Percentiles rank a stretch among this genome's conserved stretches.
Conservation (phyloP, 2,113 vertebrate species). For the Microcebus jonahi region DNA sequence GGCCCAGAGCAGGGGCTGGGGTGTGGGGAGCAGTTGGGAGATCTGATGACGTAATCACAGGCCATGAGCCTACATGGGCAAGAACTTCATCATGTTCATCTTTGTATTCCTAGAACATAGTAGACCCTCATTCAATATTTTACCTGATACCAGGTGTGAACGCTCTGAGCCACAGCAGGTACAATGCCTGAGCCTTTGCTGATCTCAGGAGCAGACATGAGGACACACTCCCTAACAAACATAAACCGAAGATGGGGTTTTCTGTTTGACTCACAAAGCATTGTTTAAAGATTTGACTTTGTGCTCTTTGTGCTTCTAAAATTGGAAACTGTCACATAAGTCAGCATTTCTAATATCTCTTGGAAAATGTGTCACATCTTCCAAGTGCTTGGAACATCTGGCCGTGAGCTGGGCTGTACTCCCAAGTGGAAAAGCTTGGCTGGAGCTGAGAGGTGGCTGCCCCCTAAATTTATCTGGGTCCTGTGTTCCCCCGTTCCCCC, state of each 20-base stretch:
- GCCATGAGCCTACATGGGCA: neutral
- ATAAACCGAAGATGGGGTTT: neutral
- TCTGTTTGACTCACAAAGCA: neutral
- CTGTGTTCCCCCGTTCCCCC: neutral
- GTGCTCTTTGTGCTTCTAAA: neutral
- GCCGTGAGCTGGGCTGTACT: neutral
- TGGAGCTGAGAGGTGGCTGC: neutral
- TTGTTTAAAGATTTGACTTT: neutral
- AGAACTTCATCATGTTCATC: neutral
- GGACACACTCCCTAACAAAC: neutral
- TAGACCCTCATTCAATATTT: neutral
- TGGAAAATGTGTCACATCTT: neutral
- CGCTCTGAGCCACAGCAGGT: neutral
- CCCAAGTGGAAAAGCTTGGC: neutral
- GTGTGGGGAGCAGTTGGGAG: neutral
- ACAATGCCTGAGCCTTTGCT: neutral
- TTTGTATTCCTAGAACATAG: neutral
- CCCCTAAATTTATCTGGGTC: neutral
- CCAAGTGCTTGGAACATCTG: neutral
- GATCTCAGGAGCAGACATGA: neutral
- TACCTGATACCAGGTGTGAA: neutral
- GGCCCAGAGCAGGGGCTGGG: neutral
- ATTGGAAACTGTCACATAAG: neutral
- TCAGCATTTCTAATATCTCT: neutral
- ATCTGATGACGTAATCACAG: neutral